phyloP scores from a whole-genome alignment of 2,113 vertebrate species.

The Rostratula benghalensis region DNA sequence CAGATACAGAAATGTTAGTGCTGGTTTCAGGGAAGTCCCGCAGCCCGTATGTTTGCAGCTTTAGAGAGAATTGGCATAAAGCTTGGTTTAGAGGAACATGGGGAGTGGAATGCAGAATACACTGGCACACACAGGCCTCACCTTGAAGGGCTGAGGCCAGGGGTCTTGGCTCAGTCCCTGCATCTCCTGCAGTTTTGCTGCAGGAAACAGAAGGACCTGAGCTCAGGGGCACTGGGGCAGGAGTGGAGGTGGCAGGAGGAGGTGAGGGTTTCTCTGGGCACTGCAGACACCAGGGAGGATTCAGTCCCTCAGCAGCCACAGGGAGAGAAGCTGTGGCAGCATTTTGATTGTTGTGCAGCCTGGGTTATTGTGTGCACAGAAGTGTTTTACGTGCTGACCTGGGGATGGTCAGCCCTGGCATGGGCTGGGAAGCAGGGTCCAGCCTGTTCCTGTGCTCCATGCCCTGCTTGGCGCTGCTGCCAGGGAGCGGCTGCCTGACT shows the following conservation, averaged over 20 bases:
- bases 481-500: neutral
- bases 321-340: neutral
- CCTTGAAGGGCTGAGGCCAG: neutral
- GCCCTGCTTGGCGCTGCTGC: neutral
- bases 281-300: too few species aligned
- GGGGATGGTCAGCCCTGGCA: neutral
- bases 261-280: neutral
- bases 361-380: fast-evolving
- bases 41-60: neutral
- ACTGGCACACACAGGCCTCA: fast-evolving
- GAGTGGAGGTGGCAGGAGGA: neutral
- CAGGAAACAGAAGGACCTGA: neutral
- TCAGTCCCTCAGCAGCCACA: fast-evolving
- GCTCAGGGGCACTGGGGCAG: fast-evolving
- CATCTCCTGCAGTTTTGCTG: neutral
- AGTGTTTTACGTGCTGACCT: fast-evolving
- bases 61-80: neutral
- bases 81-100: neutral
- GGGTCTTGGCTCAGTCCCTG: too few species aligned
- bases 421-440: neutral
- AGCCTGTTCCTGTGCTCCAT: neutral
- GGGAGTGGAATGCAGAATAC: neutral
- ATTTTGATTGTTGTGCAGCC: too few species aligned
- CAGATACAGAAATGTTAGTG: neutral
- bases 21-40: neutral